Conservation (phyloP, 2,797 vertebrate genomes). For the Denticeps clupeoides region DNA sequence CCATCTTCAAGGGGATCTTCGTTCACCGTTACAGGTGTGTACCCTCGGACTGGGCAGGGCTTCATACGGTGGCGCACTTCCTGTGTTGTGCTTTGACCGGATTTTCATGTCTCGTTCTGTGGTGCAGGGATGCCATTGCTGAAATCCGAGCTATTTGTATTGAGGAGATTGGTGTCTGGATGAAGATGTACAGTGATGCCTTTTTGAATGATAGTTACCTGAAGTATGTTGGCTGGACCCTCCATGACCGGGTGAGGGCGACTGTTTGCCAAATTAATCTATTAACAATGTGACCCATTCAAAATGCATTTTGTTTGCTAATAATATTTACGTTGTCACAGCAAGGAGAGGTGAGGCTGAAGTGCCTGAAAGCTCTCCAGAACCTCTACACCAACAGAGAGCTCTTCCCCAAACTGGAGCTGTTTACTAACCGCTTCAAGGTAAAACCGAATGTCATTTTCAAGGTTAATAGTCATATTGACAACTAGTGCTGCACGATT, state of each 20-base stretch:
- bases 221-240: slow-evolving; percentile 97
- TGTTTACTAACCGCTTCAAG: slow-evolving; percentile 98
- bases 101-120: no score
- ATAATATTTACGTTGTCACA: no score
- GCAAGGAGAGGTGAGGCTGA: slow-evolving; percentile 98
- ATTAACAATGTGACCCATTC: no score
- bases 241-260: slow-evolving; percentile 86
- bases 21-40: slow-evolving; percentile 90
- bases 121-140: slow-evolving; percentile 92
- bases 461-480: no score
- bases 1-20: slow-evolving; percentile 99
- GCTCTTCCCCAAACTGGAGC: slow-evolving; percentile 92
- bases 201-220: slow-evolving; percentile 98
- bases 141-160: slow-evolving; percentile 98
- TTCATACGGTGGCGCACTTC: slow-evolving; percentile 36
- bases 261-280: no score
- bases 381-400: slow-evolving; percentile 97
- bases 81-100: background rate
- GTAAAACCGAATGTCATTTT: no score
- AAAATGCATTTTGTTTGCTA: no score
- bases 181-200: slow-evolving; percentile 99
- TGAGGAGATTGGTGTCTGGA: slow-evolving; percentile 98
- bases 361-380: slow-evolving; percentile 97
- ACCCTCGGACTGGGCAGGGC: background rate
- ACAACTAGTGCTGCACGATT: no score